Evolutionary conservation across 2,888 invertebrate species (phyloP), one percentile per base, ranked within the genome.

Genomic region (Alloscopus bannaensis): DNA sequence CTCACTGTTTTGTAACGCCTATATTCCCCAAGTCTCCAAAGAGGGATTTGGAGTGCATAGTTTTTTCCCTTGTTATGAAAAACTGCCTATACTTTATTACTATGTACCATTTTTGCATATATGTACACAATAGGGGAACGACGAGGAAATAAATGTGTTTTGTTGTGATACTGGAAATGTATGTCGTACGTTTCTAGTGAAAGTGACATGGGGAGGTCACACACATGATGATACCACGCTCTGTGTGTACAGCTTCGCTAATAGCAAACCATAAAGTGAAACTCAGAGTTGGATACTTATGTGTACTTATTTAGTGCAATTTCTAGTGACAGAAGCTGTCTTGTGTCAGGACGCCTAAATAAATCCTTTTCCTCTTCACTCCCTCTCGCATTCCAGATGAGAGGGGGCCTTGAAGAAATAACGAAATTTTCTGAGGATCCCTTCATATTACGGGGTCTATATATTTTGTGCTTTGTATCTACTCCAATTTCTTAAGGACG

Each of bases 51-150:
- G 28, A 29, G 18, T 59, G 59, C 59, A 31, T 31, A 71, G 62
- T 71, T 70, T 71, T 62, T n/a, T n/a, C 71, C 62, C 72, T 72
- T 72, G 72, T 72, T 64, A 64, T 72, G 64, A 71, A 72, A 22
- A 64, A 64, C 64, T 72, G 64, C 52, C 62, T 72, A 55, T 71
- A 64, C 55, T 72, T 55, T 71, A 71, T 62, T 71, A 62, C 71
- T n/a, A n/a, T n/a, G 52, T 20, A 20, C 42, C 50, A 31, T 22
- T 22, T 55, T 55, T 55, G 55, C 55, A 55, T 52, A 8, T 22
- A 52, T 16, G 6, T 52, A 11, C 4, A 65, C 8, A 65, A 65
- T n/a, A n/a, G n/a, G n/a, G n/a, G 65, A 50, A 3, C 47, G 31
- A 47, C 50, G 31, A 31, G 29, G 29, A 47, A 36, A 40, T 22